Conservation (phyloP, 2,888 invertebrate genomes). For the Caenorhabditis panamensis region DNA sequence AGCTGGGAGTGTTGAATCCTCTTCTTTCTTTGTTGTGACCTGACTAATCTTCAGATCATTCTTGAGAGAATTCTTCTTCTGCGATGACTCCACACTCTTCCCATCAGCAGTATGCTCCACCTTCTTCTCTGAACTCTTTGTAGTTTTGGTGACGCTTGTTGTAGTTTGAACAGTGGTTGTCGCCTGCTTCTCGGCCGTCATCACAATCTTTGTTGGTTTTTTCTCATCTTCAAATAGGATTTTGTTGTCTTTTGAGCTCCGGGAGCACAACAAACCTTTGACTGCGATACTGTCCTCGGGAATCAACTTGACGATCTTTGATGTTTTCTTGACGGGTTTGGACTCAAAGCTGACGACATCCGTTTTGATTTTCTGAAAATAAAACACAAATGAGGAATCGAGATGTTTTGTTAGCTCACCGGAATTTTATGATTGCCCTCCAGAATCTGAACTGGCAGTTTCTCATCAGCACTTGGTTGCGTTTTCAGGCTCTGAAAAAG, state of each 20-base stretch:
- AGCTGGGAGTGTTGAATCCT: conserved; percentile 45
- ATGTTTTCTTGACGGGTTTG: conserved; percentile 45
- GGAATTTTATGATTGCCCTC: conserved; percentile 40
- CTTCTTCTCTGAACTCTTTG: conserved; percentile 59
- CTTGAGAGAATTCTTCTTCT: conserved; percentile 61
- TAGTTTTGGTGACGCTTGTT: conserved; percentile 59
- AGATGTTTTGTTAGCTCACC: conserved; percentile 15
- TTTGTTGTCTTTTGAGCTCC: neutral
- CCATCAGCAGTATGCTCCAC: conserved; percentile 62
- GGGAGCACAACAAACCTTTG: conserved; percentile 4
- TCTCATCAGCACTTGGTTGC: conserved; percentile 17
- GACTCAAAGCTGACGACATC: conserved; percentile 41
- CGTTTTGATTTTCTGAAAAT: conserved; percentile 53
- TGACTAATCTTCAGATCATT: conserved; percentile 66
- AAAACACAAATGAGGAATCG: neutral
- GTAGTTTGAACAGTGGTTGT: conserved; percentile 68
- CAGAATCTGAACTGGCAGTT: conserved; percentile 29
- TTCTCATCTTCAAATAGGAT: conserved; percentile 43
- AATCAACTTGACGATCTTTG: conserved; percentile 51
- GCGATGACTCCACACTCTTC: conserved; percentile 61
- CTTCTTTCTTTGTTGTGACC: conserved; percentile 67
- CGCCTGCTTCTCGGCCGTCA: conserved; percentile 64
- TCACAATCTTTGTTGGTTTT: conserved; percentile 50
- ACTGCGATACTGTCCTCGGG: conserved; percentile 23
- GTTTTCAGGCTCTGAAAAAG: conserved; percentile 35